Percentiles rank a stretch among this genome's conserved stretches.
Evolutionary conservation across 2,113 vertebrate genomes (phyloP).

Genomic region (Euleptes europaea): DNA sequence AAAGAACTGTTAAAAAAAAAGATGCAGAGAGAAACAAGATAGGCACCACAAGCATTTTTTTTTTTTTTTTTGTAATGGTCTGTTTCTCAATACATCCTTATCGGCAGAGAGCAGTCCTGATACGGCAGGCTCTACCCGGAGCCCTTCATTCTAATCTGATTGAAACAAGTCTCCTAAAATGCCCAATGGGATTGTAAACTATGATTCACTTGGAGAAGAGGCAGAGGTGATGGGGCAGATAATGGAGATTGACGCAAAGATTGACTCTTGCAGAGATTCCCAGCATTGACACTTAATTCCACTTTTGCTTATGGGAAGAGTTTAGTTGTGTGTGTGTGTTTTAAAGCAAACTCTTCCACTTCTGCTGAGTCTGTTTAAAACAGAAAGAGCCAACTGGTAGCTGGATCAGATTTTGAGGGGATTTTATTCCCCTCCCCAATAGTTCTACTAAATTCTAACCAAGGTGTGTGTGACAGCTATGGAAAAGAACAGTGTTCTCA

Average conservation of each 20-base stretch:
- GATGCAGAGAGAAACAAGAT: slow-evolving; percentile 6
- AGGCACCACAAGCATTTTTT: slow-evolving; percentile 31
- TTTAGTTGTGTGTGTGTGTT: background rate
- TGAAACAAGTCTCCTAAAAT: slow-evolving; percentile 40
- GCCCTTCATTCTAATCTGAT: slow-evolving; percentile 33
- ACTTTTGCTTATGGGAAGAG: slow-evolving; percentile 24
- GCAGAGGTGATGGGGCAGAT: slow-evolving; percentile 39
- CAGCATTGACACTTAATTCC: slow-evolving; percentile 33
- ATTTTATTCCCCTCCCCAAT: slow-evolving; percentile 7
- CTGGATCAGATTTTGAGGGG: too few relatives aligned
- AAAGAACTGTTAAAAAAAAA: slow-evolving; percentile 9
- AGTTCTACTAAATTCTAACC: slow-evolving; percentile 34
- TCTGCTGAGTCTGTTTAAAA: slow-evolving; percentile 8
- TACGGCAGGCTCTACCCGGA: slow-evolving; percentile 16
- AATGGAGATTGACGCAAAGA: slow-evolving; percentile 53
- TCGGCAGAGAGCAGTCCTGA: slow-evolving; percentile 30
- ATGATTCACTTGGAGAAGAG: slow-evolving; percentile 37
- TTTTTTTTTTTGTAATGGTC: slow-evolving; percentile 42
- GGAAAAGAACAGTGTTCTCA: background rate
- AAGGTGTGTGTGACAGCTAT: slow-evolving; percentile 20
- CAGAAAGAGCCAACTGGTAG: slow-evolving; percentile 11
- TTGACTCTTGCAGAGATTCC: slow-evolving; percentile 53
- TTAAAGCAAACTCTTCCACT: slow-evolving; percentile 12
- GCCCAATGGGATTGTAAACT: slow-evolving; percentile 44
- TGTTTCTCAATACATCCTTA: slow-evolving; percentile 44